These are phyloP conservation scores for Synergus gifuensis DNA, from an alignment of 2,888 invertebrate genomes.

Conservation along the genomic window DNA sequence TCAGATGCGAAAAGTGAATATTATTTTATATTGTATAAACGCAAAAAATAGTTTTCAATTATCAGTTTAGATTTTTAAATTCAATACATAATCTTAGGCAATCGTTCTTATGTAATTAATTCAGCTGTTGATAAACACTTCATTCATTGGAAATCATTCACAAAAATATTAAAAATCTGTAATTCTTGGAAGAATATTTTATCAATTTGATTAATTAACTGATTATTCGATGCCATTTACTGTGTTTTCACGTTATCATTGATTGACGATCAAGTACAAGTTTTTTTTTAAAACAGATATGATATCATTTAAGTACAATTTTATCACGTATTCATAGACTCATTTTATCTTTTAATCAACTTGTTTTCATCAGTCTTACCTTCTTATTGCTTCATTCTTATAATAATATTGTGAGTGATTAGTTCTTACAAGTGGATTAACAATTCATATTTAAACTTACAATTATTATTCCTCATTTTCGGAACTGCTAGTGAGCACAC, in stretches of 20 bases:
- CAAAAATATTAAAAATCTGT: no score
- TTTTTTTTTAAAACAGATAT: not conserved
- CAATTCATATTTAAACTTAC: not conserved
- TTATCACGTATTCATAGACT: not conserved
- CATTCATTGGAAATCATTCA: no score
- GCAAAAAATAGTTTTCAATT: no score
- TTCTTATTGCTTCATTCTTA: not conserved
- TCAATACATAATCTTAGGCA: no score
- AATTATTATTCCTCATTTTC: not conserved
- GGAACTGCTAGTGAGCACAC: not conserved
- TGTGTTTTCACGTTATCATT: not conserved
- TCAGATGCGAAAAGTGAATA: not conserved
- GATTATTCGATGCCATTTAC: not conserved
- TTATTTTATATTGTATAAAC: not conserved
- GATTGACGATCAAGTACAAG: not conserved
- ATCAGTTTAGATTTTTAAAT: no score
- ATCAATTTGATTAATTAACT: not conserved
- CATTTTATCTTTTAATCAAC: not conserved
- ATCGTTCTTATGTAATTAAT: no score
- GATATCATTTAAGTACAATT: not conserved
- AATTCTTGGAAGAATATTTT: no score
- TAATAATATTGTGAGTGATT: not conserved
- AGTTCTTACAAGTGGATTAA: not conserved
- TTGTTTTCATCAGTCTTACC: not conserved
- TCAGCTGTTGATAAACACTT: no score